Conservation (phyloP, 2,113 vertebrate genomes). For the Xenotilapia longispinis region DNA sequence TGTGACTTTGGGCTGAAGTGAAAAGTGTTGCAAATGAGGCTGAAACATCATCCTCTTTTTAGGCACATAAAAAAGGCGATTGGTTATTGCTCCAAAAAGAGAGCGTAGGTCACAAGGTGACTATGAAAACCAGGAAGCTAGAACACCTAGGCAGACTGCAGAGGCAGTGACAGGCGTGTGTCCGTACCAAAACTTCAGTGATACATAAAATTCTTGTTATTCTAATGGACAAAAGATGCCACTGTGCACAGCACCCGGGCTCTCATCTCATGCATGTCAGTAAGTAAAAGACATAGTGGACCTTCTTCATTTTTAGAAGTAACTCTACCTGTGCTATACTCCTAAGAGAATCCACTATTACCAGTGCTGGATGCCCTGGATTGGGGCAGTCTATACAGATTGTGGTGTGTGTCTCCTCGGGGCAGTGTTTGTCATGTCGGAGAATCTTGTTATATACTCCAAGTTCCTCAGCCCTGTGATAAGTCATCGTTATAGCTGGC, state of each 20-base stretch:
- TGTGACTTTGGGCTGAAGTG: not conserved
- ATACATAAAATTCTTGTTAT: conserved; percentile 17
- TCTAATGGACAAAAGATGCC: conserved; percentile 21
- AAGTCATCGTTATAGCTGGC: conserved; percentile 76
- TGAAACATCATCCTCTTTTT: not conserved
- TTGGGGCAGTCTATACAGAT: conserved; percentile 40
- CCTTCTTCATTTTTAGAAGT: not conserved
- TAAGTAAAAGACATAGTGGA: not conserved
- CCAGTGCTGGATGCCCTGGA: conserved; percentile 52
- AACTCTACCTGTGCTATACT: conserved; percentile 28
- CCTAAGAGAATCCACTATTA: conserved; percentile 45
- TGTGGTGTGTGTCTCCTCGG: conserved; percentile 59
- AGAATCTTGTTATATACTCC: conserved; percentile 76
- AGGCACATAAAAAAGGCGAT: not conserved
- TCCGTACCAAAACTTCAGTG: not conserved
- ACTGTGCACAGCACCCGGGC: conserved; percentile 1
- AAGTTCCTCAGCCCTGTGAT: conserved; percentile 68
- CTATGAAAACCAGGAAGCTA: conserved; percentile 27
- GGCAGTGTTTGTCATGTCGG: conserved; percentile 73
- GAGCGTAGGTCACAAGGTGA: conserved; percentile 23
- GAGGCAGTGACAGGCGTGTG: conserved; percentile 3
- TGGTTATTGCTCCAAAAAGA: not conserved
- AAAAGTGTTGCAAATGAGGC: not conserved
- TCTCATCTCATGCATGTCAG: not conserved
- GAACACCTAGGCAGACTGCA: conserved; percentile 13